Percentiles rank a stretch among this genome's conserved stretches.
phyloP scores from a whole-genome alignment of 2,888 invertebrate genomes.

The Platerodrilus igneus region DNA sequence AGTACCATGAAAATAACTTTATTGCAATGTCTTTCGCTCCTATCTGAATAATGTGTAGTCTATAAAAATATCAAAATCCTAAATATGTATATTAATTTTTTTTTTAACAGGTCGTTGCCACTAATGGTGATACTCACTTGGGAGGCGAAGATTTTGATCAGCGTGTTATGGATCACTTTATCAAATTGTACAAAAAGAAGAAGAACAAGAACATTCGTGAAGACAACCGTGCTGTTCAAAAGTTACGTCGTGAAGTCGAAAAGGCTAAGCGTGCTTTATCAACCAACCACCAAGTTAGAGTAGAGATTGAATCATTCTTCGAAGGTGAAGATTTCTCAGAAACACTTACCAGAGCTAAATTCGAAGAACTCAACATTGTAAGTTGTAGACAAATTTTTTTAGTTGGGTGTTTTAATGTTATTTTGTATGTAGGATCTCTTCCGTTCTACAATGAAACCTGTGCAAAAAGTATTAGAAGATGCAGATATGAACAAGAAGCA shows the following conservation, averaged over 20 bases:
- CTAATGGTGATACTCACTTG: slow-evolving; percentile 94
- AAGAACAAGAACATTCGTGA: slow-evolving; percentile 95
- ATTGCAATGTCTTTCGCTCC: slow-evolving; percentile 16
- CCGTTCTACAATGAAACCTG: slow-evolving; percentile 91
- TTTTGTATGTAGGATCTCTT: slow-evolving; percentile 56
- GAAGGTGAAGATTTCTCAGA: slow-evolving; percentile 99
- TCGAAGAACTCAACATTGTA: slow-evolving; percentile 95
- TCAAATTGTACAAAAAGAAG: slow-evolving; percentile 98
- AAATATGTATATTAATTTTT: slow-evolving; percentile 10
- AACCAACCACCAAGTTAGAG: slow-evolving; percentile 90
- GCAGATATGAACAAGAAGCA: slow-evolving; percentile 99
- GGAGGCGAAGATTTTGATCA: slow-evolving; percentile 99
- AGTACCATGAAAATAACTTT: slow-evolving; percentile 10
- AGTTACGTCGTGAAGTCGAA: slow-evolving; percentile 93
- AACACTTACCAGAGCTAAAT: slow-evolving; percentile 95
- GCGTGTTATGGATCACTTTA: slow-evolving; percentile 97
- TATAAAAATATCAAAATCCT: background rate
- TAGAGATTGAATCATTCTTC: slow-evolving; percentile 98
- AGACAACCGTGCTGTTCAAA: slow-evolving; percentile 92
- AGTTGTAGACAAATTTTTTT: slow-evolving; percentile 21
- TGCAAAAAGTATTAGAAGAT: slow-evolving; percentile 94
- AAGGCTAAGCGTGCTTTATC: slow-evolving; percentile 96
- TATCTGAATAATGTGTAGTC: slow-evolving; percentile 14
- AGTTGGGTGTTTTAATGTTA: background rate
- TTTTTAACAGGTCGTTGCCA: slow-evolving; percentile 58